Percentiles rank a stretch among this genome's conserved stretches.
Conservation (phyloP, 2,797 vertebrate species). For the Xenops minutus region DNA sequence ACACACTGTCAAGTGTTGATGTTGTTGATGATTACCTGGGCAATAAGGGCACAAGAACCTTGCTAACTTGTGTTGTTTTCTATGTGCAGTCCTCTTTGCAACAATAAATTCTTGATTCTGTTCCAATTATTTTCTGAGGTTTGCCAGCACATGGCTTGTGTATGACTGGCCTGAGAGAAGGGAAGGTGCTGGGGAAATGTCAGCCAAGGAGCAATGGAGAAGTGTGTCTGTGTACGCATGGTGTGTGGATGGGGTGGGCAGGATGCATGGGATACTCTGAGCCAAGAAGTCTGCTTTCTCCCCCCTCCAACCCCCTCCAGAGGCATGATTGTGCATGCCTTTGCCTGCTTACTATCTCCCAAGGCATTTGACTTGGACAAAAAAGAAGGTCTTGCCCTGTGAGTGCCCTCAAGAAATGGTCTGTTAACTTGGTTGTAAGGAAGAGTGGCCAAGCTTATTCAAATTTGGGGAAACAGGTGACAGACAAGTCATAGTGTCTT, state of each 20-base stretch:
- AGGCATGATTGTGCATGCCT: neutral
- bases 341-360: neutral
- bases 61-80: neutral
- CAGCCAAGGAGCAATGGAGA: neutral
- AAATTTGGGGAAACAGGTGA: neutral
- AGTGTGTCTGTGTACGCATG: neutral
- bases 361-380: neutral
- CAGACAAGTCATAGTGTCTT: neutral
- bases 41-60: neutral
- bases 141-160: neutral
- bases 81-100: neutral
- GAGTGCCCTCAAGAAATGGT: neutral
- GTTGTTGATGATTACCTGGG: constrained; percentile 14
- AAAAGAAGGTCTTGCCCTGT: neutral
- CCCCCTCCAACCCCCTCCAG: too few relatives aligned
- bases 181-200: neutral
- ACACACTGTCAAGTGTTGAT: neutral
- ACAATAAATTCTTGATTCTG: neutral
- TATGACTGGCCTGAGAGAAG: neutral
- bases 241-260: neutral
- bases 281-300: neutral
- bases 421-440: neutral
- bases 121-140: neutral
- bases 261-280: neutral
- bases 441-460: neutral